Evolutionary conservation across 2,113 vertebrate genomes (phyloP).

Genomic region (Aspidoscelis tigris): DNA sequence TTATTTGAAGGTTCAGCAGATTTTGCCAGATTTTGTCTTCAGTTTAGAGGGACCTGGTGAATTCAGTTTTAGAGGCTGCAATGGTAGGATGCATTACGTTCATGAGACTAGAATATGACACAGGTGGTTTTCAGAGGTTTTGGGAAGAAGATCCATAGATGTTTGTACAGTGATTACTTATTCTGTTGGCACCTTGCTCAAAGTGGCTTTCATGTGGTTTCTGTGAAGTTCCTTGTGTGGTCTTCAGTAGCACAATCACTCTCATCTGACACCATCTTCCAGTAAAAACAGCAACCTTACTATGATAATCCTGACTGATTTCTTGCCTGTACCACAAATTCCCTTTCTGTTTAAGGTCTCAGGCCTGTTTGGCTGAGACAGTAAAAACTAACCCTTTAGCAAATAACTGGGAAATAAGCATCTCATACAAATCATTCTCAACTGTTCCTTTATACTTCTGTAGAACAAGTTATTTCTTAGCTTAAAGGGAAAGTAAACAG

Average conservation of each 20-base stretch:
- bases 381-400: background rate
- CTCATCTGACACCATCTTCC: background rate
- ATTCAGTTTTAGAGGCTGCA: background rate
- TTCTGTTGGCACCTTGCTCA: background rate
- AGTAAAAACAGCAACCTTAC: background rate
- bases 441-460: background rate
- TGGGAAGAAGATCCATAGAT: background rate
- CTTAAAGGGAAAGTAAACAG: background rate
- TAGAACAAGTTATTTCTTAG: background rate
- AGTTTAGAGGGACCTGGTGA: background rate
- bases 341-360: background rate
- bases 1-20: background rate
- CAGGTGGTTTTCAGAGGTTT: background rate
- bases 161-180: background rate
- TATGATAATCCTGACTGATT: background rate
- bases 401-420: background rate
- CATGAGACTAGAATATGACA: background rate
- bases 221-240: background rate
- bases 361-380: background rate
- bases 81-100: background rate
- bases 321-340: background rate
- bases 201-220: background rate
- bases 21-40: background rate
- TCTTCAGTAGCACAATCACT: background rate
- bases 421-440: background rate